phyloP scores from a whole-genome alignment of 2,797 vertebrate genomes.

The Gallinago stenura region DNA sequence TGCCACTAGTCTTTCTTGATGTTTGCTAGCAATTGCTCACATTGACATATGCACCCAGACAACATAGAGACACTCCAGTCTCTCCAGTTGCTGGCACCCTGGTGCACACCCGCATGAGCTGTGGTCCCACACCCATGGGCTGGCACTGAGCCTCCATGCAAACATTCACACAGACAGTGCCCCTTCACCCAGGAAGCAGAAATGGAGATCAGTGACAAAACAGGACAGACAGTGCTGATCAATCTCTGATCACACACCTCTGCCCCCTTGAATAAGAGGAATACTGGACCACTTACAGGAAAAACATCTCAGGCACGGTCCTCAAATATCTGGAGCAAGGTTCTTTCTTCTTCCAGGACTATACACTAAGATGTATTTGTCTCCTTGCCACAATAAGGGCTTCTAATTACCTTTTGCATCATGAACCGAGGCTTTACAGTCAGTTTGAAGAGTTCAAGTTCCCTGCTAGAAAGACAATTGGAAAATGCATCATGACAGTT shows the following conservation, averaged over 20 bases:
- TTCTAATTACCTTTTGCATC: background rate
- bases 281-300: background rate
- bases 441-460: background rate
- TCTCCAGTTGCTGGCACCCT: background rate
- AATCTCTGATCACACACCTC: fast-evolving
- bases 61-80: background rate
- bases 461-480: background rate
- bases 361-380: background rate
- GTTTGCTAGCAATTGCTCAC: background rate
- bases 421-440: background rate
- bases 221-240: background rate
- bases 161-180: background rate
- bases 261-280: background rate
- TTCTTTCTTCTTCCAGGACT: background rate
- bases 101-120: fast-evolving
- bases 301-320: background rate
- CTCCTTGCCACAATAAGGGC: background rate
- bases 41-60: background rate
- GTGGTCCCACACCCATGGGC: fast-evolving
- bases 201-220: background rate
- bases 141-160: background rate
- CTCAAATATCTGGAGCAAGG: background rate
- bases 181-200: background rate
- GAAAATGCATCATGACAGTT: background rate
- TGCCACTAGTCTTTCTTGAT: background rate